Evolutionary conservation across 2,888 invertebrate genomes (phyloP).

Genomic region (Coleophora flavipennella): DNA sequence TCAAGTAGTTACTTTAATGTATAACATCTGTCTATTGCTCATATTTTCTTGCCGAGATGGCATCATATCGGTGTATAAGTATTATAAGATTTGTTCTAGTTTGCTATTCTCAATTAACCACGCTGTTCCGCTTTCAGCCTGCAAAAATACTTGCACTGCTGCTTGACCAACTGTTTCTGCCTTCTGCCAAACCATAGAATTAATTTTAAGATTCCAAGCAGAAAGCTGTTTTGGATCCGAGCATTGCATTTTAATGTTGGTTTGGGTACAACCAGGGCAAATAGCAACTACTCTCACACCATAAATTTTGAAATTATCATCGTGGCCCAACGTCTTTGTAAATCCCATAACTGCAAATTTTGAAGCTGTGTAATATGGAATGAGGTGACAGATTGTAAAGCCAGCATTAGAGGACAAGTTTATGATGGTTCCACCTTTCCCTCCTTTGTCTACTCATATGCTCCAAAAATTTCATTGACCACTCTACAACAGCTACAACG

Average conservation of each 20-base stretch:
- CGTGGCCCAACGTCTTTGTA: constrained; percentile 42
- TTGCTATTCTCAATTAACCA: constrained; percentile 13
- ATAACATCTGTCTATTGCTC: too few species aligned
- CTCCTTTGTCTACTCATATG: constrained; percentile 63
- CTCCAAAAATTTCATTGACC: constrained; percentile 56
- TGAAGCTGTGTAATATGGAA: constrained; percentile 69
- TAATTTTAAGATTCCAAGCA: too few species aligned
- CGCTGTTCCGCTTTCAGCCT: constrained; percentile 51
- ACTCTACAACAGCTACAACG: constrained; percentile 19
- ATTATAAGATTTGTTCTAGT: too few species aligned
- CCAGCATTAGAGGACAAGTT: constrained; percentile 73
- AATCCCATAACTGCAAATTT: constrained; percentile 64
- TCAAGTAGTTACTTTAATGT: too few species aligned
- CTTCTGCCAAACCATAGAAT: constrained; percentile 14
- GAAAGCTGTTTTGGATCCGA: background rate
- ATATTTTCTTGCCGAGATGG: too few species aligned
- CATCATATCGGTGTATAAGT: too few species aligned
- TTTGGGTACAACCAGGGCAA: constrained; percentile 35
- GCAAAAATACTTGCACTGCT: constrained; percentile 22
- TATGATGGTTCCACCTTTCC: constrained; percentile 69
- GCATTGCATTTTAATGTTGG: background rate
- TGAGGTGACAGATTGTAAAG: constrained; percentile 43
- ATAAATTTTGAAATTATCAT: constrained; percentile 36
- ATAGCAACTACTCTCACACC: constrained; percentile 49
- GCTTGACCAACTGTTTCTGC: constrained; percentile 21